phyloP scores from a whole-genome alignment of 1,140 invertebrate species.

The Drosophila nebulosa region DNA sequence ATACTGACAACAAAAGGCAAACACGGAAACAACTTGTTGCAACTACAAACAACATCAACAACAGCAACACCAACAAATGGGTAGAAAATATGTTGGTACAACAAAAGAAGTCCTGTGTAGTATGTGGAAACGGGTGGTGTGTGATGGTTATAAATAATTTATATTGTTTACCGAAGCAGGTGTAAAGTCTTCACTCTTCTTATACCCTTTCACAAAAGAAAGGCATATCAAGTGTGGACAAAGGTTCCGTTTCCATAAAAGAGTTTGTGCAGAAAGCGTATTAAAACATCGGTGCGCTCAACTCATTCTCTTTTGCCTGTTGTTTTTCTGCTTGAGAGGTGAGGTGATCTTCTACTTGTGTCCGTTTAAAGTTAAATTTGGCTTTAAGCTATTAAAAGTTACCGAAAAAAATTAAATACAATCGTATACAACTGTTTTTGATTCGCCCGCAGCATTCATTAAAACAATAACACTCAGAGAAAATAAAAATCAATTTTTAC shows the following conservation, averaged over 20 bases:
- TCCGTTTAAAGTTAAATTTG: neutral
- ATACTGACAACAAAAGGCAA: constrained; percentile 42
- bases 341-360: neutral
- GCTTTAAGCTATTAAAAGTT: neutral
- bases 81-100: constrained; percentile 26
- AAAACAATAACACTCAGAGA: constrained; percentile 14
- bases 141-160: constrained; percentile 65
- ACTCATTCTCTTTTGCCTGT: too few species aligned
- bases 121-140: constrained; percentile 40
- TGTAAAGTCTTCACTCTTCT: constrained; percentile 51
- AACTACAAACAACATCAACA: constrained; percentile 43
- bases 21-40: constrained; percentile 76
- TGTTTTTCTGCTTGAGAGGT: neutral
- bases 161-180: constrained; percentile 62
- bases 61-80: constrained; percentile 16
- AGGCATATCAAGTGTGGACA: neutral
- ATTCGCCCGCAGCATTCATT: constrained; percentile 23
- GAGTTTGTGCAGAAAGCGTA: too few species aligned
- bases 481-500: constrained; percentile 47
- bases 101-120: constrained; percentile 14
- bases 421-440: neutral
- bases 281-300: too few species aligned
- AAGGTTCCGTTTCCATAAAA: neutral
- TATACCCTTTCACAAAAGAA: neutral
- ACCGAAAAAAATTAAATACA: neutral